phyloP scores from a whole-genome alignment of 2,113 vertebrate species.

The Proterorhinus semilunaris region DNA sequence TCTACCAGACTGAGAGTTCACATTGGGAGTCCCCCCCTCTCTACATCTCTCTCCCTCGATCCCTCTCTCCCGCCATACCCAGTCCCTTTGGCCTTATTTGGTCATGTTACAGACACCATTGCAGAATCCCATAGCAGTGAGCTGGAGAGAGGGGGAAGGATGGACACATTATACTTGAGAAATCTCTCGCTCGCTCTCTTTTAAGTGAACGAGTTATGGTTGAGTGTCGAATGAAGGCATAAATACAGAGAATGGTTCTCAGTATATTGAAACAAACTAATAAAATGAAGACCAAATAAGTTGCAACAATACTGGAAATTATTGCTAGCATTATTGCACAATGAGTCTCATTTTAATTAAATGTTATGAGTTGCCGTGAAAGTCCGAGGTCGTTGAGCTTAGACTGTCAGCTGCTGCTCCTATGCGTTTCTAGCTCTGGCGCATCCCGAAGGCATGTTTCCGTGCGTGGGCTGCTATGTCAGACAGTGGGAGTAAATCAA shows the following conservation, averaged over 20 bases:
- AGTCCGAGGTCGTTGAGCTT: no score
- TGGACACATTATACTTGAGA: conserved; percentile 59
- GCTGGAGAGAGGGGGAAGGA: conserved; percentile 48
- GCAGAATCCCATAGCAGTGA: conserved; percentile 37
- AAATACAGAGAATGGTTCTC: background rate
- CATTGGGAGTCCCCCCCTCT: conserved; percentile 57
- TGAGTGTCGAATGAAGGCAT: conserved; percentile 24
- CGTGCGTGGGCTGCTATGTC: no score
- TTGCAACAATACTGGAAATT: background rate
- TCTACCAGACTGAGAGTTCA: conserved; percentile 27
- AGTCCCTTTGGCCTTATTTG: conserved; percentile 87
- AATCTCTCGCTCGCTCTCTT: conserved; percentile 39
- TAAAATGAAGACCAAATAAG: background rate
- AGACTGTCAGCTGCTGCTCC: no score
- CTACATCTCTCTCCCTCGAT: conserved; percentile 29
- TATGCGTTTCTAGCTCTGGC: no score
- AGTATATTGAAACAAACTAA: background rate
- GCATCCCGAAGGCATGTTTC: no score
- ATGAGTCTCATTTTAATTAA: no score
- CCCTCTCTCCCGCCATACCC: conserved; percentile 38
- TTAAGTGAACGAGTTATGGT: conserved; percentile 41
- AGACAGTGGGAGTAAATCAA: no score
- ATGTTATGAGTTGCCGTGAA: no score
- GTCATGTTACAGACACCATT: conserved; percentile 73
- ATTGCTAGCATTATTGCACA: background rate